Evolutionary conservation across 1,140 invertebrate species (phyloP), one percentile per base, ranked within the genome.

Genomic region (Panonychus citri): DNA sequence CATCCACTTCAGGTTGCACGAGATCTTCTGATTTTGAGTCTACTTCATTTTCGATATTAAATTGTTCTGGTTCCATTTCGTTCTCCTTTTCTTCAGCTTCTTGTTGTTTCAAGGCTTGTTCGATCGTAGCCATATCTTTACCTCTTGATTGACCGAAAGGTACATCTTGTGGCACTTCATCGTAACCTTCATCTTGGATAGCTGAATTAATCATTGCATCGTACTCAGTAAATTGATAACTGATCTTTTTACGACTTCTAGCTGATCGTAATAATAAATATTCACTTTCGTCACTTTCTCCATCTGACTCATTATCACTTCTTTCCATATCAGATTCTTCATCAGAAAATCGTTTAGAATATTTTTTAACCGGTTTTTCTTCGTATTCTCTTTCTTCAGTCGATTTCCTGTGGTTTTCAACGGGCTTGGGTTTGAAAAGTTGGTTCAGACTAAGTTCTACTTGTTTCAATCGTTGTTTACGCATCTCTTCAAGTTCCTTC

Each of bases 121-220:
- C 52, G n/a, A 21, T 39, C 1, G 30, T 37, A 24, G 13, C 34
- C 30, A 26, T 28, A 4, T 54, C 52, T 37, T 54, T 39, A 21
- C 27, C 52, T 39, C 21, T 24, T 1, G 28, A 24, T 26, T 54
- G 21, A 43, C 28, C 40, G n/a, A 26, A 43, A 19, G 43, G 43
- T 10, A 19, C 5, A 10, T 7, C 5, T 46, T 1, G n/a, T 30
- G 27, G 27, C 30, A 24, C 25, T 43, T 59, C 60, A 34, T 64
- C 61, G 28, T 63, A 58, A 3, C 64, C 55, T 51, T 66, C 69
- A 53, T 78, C 79, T 69, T 85, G 79, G 55, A 93, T 83, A 15
- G 89, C 89, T 50, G 82, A 85, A 65, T 87, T 84, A 49, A 94
- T 94, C 62, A 94, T 77, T 19, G 90, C 82, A 68, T 94, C 89